Evolutionary conservation across 2,113 vertebrate species (phyloP).

Genomic region (Tamias sibiricus): DNA sequence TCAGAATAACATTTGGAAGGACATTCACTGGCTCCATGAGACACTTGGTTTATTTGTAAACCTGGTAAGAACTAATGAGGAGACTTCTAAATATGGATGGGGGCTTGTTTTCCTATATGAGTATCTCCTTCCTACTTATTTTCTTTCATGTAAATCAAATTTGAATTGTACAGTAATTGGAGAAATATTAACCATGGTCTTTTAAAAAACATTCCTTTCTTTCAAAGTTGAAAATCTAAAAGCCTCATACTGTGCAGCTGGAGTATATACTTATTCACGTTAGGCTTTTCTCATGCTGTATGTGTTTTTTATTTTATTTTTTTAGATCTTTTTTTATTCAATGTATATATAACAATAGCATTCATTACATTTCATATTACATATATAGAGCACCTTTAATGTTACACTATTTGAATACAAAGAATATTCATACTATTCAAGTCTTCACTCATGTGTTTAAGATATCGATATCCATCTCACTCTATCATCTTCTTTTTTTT

Average conservation of each 20-base stretch:
- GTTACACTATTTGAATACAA: too few relatives aligned
- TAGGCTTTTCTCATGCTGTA: too few relatives aligned
- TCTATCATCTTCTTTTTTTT: too few relatives aligned
- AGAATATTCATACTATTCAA: too few relatives aligned
- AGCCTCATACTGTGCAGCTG: not conserved
- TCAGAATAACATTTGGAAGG: not conserved
- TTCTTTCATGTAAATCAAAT: constrained; percentile 18
- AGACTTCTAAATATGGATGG: not conserved
- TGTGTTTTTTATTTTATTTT: too few relatives aligned
- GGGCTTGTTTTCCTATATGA: not conserved
- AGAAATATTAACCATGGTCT: not conserved
- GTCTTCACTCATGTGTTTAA: too few relatives aligned
- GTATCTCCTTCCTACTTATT: not conserved
- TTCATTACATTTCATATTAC: too few relatives aligned
- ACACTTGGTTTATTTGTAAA: constrained; percentile 13
- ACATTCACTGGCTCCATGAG: not conserved
- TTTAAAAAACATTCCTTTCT: not conserved
- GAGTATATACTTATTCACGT: not conserved
- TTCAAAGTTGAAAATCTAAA: not conserved
- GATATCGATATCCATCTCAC: too few relatives aligned
- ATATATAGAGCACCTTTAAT: too few relatives aligned
- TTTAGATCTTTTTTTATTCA: too few relatives aligned
- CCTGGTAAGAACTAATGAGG: not conserved
- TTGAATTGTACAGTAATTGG: not conserved
- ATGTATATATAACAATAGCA: too few relatives aligned